These are phyloP conservation scores for Apotomis turbidana DNA, from an alignment of 2,888 invertebrate genomes.

Conservation along the genomic window DNA sequence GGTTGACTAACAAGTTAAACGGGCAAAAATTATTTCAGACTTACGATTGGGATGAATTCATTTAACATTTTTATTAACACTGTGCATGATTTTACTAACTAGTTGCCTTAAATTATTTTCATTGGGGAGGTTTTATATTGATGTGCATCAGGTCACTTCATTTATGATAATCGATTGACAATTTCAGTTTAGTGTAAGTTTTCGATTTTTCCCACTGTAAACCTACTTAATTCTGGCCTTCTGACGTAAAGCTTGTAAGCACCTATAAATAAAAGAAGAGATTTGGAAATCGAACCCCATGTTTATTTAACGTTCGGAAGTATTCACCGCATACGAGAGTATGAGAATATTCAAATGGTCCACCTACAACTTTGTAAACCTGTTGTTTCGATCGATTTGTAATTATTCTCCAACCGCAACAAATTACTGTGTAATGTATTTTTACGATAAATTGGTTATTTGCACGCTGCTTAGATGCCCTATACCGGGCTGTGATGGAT, in stretches of 20 bases:
- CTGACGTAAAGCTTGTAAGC: conserved; percentile 7
- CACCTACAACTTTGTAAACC: conserved; percentile 8
- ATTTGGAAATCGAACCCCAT: conserved; percentile 21
- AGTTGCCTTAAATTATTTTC: no score
- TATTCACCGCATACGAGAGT: conserved; percentile 19
- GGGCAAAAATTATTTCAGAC: neutral
- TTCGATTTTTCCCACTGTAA: neutral
- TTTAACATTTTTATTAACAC: no score
- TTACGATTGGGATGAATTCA: no score
- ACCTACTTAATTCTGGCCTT: conserved; percentile 6
- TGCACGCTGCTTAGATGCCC: conserved; percentile 92
- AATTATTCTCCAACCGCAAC: conserved; percentile 14
- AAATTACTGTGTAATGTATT: conserved; percentile 32
- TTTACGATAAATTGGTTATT: conserved; percentile 66
- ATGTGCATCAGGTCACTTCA: no score
- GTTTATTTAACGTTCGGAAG: conserved; percentile 26
- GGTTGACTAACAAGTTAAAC: neutral
- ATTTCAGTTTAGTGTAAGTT: no score
- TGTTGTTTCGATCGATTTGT: conserved; percentile 1
- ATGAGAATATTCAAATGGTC: conserved; percentile 29
- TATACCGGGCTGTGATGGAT: conserved; percentile 98
- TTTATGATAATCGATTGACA: no score
- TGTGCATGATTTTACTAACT: no score
- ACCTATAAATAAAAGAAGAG: conserved; percentile 29
- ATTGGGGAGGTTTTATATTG: no score